These are phyloP conservation scores for Germaria angustata DNA, from an alignment of 2,888 invertebrate species.

Conservation along the genomic window DNA sequence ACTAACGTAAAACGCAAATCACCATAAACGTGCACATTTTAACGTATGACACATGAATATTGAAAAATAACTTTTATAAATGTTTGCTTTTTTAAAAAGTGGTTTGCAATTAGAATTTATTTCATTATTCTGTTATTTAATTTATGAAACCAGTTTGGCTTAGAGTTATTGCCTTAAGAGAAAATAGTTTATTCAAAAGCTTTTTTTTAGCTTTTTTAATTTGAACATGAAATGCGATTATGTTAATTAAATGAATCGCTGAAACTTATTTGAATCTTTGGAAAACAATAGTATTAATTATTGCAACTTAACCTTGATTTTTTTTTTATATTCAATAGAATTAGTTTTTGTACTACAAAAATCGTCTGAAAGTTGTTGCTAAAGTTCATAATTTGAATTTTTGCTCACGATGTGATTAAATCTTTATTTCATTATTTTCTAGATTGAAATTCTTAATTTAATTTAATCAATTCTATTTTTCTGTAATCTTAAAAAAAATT, in stretches of 20 bases:
- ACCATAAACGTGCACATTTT: constrained; percentile 17
- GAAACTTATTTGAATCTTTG: background rate
- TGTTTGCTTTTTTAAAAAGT: background rate
- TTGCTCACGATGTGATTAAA: too few species aligned
- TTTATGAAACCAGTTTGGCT: background rate
- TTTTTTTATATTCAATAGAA: too few species aligned
- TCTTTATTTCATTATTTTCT: too few species aligned
- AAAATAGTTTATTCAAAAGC: background rate
- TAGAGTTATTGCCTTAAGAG: background rate
- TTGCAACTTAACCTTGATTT: background rate
- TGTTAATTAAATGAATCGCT: constrained; percentile 2
- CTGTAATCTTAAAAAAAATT: background rate
- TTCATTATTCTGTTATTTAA: background rate
- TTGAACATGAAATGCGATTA: background rate
- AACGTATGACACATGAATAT: background rate
- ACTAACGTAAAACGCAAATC: background rate
- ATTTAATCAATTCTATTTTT: too few species aligned
- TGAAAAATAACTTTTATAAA: background rate
- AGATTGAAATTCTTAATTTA: too few species aligned
- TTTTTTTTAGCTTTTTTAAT: too few species aligned
- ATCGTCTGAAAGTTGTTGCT: too few species aligned
- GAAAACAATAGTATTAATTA: background rate
- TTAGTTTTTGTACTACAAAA: too few species aligned
- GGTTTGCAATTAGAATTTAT: background rate
- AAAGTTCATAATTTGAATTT: too few species aligned